These are phyloP conservation scores for Apostichopus japonicus DNA, from an alignment of 35 echinoderm and acorn worm genomes.

Conservation along the genomic window DNA sequence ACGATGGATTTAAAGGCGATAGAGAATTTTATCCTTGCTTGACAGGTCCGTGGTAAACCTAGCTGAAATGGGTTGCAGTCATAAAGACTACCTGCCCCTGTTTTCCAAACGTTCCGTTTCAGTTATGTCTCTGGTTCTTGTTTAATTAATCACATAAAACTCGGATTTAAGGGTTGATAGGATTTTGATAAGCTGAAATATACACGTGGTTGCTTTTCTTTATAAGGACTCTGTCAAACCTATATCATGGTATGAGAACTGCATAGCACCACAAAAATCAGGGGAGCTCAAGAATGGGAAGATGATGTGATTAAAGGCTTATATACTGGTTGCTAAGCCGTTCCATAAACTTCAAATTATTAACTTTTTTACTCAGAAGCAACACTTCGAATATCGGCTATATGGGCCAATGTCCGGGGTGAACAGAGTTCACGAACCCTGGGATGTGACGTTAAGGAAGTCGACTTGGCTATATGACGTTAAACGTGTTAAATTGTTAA, in stretches of 20 bases:
- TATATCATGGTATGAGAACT: background rate
- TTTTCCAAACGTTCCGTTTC: constrained; percentile 16
- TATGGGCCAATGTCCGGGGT: constrained; percentile 53
- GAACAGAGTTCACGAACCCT: constrained; percentile 43
- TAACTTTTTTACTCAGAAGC: constrained; percentile 28
- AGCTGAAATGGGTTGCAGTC: background rate
- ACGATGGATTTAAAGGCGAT: constrained; percentile 22
- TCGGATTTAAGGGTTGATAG: constrained; percentile 33
- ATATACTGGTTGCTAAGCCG: constrained; percentile 42
- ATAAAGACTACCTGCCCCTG: background rate
- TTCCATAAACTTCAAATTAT: constrained; percentile 57
- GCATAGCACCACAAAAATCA: constrained; percentile 30
- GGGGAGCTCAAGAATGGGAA: background rate
- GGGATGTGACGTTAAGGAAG: constrained; percentile 12
- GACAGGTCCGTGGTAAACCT: constrained; percentile 28
- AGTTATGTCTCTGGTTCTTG: constrained; percentile 24
- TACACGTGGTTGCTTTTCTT: constrained; percentile 45
- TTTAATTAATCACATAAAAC: constrained; percentile 56
- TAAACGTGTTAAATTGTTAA: constrained; percentile 38
- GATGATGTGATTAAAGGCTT: constrained; percentile 42
- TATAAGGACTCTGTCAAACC: constrained; percentile 6
- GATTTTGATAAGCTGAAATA: constrained; percentile 50
- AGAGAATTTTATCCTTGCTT: constrained; percentile 22
- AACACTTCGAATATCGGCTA: constrained; percentile 23
- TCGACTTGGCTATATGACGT: background rate